phyloP scores from a whole-genome alignment of 2,888 invertebrate genomes.

The Phorcus lineatus region DNA sequence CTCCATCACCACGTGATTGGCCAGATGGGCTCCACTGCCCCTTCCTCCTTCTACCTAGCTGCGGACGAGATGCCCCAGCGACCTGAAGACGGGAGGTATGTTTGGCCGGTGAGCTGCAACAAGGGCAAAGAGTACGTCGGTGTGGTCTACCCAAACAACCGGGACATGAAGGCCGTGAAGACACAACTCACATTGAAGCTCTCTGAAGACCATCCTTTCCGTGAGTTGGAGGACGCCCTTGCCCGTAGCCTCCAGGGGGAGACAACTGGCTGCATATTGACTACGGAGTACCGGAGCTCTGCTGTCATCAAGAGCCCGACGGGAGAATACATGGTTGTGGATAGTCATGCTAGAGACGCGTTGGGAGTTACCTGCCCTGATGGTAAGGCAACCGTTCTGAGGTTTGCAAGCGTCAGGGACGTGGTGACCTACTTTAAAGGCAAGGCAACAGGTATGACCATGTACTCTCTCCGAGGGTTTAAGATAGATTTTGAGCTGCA shows the following conservation, averaged over 20 bases:
- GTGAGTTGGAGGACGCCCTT: neutral
- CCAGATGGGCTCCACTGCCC: neutral
- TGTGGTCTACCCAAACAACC: neutral
- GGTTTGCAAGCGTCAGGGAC: neutral
- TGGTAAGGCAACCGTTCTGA: neutral
- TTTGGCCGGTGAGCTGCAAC: neutral
- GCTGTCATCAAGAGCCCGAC: neutral
- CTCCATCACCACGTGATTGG: neutral
- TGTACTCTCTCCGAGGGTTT: neutral
- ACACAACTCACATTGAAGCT: neutral
- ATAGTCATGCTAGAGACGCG: neutral
- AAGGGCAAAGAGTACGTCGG: neutral
- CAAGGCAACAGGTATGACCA: neutral
- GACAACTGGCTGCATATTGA: neutral
- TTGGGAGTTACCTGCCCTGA: neutral
- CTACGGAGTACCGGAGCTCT: neutral
- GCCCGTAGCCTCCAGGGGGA: neutral
- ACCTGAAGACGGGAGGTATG: neutral
- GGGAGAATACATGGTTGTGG: neutral
- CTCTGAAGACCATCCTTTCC: neutral
- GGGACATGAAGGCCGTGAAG: neutral
- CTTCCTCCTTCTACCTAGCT: neutral
- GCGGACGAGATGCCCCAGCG: neutral
- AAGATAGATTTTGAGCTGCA: neutral
- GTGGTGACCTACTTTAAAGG: neutral